These are phyloP conservation scores for Oligia fasciuncula DNA, from an alignment of 2,888 invertebrate genomes.

Conservation along the genomic window DNA sequence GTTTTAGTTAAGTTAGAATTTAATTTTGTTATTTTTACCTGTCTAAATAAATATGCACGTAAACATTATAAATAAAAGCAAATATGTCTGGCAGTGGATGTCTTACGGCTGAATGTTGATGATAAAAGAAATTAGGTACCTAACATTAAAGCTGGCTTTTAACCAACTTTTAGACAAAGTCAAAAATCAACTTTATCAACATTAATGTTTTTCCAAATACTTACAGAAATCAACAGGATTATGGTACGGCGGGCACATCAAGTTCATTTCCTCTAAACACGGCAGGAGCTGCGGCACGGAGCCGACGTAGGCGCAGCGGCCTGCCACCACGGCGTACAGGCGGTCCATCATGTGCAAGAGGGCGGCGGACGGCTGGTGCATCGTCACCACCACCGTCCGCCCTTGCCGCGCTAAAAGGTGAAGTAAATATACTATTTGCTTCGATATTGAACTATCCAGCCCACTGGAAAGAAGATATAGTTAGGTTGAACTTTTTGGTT, in stretches of 20 bases:
- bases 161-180: too few relatives aligned
- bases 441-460: constrained; percentile 91
- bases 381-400: constrained; percentile 95
- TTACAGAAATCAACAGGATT: constrained; percentile 97
- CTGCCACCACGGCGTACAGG: constrained; percentile 95
- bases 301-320: constrained; percentile 95
- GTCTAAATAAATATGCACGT: too few relatives aligned
- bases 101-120: neutral
- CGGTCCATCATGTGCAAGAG: constrained; percentile 97
- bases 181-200: neutral
- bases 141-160: too few relatives aligned
- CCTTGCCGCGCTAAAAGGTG: constrained; percentile 95
- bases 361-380: constrained; percentile 97
- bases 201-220: constrained; percentile 70
- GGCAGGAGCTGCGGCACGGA: constrained; percentile 93
- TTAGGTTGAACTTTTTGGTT: constrained; percentile 39
- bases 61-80: neutral
- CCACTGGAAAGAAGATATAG: constrained; percentile 78
- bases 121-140: neutral
- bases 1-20: too few relatives aligned
- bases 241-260: constrained; percentile 96
- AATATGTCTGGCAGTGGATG: neutral
- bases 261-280: constrained; percentile 92
- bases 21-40: too few relatives aligned
- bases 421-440: constrained; percentile 94